phyloP scores from a whole-genome alignment of 2,888 invertebrate genomes.

The Lepidochrysops patricia region DNA sequence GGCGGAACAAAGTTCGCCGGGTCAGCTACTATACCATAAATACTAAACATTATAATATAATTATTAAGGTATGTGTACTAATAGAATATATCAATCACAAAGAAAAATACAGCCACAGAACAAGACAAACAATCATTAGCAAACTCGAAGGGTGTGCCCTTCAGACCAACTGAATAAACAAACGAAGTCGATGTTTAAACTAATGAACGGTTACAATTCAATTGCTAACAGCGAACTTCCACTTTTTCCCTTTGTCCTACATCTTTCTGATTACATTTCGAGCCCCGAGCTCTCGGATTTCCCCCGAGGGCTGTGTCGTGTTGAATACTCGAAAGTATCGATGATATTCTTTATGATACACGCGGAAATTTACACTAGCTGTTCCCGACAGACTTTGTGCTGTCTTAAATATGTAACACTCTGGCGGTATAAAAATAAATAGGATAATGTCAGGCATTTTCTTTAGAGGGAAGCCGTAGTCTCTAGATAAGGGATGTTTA shows the following conservation, averaged over 20 bases:
- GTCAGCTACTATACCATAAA: too few species aligned
- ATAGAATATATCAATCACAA: neutral
- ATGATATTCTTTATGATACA: neutral
- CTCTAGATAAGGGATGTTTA: too few species aligned
- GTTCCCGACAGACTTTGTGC: too few species aligned
- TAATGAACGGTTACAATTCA: slow-evolving; percentile 14
- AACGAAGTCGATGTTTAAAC: neutral
- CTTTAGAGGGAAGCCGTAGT: too few species aligned
- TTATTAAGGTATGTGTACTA: too few species aligned
- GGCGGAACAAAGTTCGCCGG: too few species aligned
- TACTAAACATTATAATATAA: too few species aligned
- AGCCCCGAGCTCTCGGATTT: slow-evolving; percentile 9
- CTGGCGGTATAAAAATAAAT: too few species aligned
- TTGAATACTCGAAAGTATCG: slow-evolving; percentile 3
- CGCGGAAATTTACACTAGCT: neutral
- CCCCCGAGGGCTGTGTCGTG: neutral
- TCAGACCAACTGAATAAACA: slow-evolving; percentile 1
- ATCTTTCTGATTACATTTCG: slow-evolving; percentile 9
- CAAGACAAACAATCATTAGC: neutral
- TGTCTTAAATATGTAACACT: too few species aligned
- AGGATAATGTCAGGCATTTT: too few species aligned
- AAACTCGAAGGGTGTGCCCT: neutral
- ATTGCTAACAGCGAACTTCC: slow-evolving; percentile 2
- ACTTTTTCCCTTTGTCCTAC: slow-evolving; percentile 8
- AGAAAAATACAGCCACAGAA: neutral